A percentile compares a stretch with the other conserved stretches of the same genome.
Evolutionary conservation across 2,797 vertebrate genomes (phyloP).

Genomic region (Heteromormyrus szaboi): DNA sequence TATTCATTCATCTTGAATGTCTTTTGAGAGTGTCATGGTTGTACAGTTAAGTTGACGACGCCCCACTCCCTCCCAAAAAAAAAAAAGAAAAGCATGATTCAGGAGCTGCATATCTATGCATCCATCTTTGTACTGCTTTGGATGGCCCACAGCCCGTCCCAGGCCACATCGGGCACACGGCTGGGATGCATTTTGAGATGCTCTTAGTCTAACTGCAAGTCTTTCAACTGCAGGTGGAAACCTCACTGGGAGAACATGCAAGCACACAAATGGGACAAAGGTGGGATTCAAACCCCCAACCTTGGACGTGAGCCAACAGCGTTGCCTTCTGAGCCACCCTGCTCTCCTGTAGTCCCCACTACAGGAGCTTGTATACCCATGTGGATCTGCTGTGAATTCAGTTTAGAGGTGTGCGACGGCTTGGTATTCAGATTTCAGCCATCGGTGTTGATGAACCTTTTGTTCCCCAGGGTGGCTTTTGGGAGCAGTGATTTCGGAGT

Average conservation of each 20-base stretch:
- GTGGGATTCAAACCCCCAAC: background rate
- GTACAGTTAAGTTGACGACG: background rate
- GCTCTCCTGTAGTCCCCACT: background rate
- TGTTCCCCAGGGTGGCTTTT: background rate
- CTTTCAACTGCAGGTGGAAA: background rate
- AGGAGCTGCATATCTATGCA: background rate
- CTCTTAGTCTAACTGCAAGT: background rate
- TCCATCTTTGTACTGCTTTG: background rate
- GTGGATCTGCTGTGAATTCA: background rate
- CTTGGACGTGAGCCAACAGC: background rate
- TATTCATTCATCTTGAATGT: background rate
- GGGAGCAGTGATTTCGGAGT: background rate
- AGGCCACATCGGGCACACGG: background rate
- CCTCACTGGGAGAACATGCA: background rate
- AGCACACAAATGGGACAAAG: background rate
- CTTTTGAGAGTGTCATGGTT: background rate
- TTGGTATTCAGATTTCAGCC: background rate
- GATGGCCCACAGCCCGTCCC: background rate
- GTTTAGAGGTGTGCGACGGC: background rate
- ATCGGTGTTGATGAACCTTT: background rate
- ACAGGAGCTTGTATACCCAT: background rate
- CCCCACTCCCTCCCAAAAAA: background rate
- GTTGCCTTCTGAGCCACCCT: background rate
- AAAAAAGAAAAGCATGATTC: background rate
- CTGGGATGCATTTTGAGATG: background rate